Evolutionary conservation across 2,113 vertebrate genomes (phyloP), one percentile per base, ranked within the genome.

Genomic region (Sigmodon hispidus): DNA sequence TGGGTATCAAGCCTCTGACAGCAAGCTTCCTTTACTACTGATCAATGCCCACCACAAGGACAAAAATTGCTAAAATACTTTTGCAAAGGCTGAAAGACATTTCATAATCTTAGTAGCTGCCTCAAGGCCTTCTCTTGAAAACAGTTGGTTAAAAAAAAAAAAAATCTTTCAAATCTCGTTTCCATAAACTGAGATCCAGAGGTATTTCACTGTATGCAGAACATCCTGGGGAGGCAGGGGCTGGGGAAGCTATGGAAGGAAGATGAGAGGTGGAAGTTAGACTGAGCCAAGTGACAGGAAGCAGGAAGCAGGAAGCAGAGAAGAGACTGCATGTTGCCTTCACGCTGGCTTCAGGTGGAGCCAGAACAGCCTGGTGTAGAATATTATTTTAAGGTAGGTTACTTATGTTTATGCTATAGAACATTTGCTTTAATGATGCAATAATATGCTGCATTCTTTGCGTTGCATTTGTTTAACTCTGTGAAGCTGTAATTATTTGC

Each of bases 71-170:
- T 63, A 75, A 93, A 69, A 12, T 36, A 40, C 5, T 59, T 85
- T 52, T 45, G 48, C 26, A 80, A 65, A 9, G 55, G 45, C 45
- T 72, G 36, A 57, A 92, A 21, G 52, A 59, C 48, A 24, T 88
- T n/a, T 87, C 57, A 84, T 67, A 55, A 52, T 24, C 40, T 48
- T 69, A 70, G 5, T 67, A 72, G 29, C 29, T 86, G 19, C 55
- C 34, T 76, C 57, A 48, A 86, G 50, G 17, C 34, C 87, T 92
- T 72, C 91, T 96, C 52, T 92, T 90, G 34, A 22, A 94, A 96
- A 63, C 67, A 86, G 4, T 31, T 70, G 55, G 15, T 12, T 88
- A 8, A 63, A 67, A 67, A 67, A 67, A 24, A 69, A 86, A 7
- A 67, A 24, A 57, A 29, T 29, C 12, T 43, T 45, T 48, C 10